phyloP scores from a whole-genome alignment of 2,888 invertebrate species.

The Mylabris sibirica region DNA sequence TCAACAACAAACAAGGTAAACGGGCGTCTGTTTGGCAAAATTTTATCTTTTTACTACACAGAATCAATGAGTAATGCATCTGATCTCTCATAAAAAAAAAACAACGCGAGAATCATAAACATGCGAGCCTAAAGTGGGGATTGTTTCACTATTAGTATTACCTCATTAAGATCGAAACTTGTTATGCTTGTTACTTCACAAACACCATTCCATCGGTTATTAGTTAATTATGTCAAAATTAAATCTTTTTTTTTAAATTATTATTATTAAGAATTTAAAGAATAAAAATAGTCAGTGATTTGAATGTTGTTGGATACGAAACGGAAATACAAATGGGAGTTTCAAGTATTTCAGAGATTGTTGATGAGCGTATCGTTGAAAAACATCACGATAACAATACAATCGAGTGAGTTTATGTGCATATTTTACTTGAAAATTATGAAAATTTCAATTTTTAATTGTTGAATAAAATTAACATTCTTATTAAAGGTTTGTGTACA shows the following conservation, averaged over 20 bases:
- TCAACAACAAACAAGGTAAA: background rate
- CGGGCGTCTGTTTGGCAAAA: background rate
- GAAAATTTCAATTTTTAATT: background rate
- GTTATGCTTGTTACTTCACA: background rate
- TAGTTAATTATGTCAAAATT: background rate
- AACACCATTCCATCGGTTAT: background rate
- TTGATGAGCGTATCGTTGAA: background rate
- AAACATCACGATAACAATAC: background rate
- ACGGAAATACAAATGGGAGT: background rate
- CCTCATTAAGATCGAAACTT: slow-evolving; percentile 1
- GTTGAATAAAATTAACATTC: background rate
- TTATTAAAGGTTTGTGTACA: background rate
- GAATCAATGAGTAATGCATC: background rate
- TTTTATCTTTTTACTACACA: background rate
- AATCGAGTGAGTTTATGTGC: background rate
- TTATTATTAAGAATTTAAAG: no score
- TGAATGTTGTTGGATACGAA: background rate
- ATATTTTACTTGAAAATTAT: background rate
- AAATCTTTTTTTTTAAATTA: background rate
- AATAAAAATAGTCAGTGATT: background rate
- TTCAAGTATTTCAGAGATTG: background rate
- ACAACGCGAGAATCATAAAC: background rate
- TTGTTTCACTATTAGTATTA: slow-evolving; percentile 2
- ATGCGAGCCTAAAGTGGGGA: background rate
- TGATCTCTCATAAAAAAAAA: background rate